A percentile compares a stretch with the other conserved stretches of the same genome.
These are phyloP conservation scores for Menura novaehollandiae DNA, from an alignment of 2,113 vertebrate genomes.

Conservation along the genomic window DNA sequence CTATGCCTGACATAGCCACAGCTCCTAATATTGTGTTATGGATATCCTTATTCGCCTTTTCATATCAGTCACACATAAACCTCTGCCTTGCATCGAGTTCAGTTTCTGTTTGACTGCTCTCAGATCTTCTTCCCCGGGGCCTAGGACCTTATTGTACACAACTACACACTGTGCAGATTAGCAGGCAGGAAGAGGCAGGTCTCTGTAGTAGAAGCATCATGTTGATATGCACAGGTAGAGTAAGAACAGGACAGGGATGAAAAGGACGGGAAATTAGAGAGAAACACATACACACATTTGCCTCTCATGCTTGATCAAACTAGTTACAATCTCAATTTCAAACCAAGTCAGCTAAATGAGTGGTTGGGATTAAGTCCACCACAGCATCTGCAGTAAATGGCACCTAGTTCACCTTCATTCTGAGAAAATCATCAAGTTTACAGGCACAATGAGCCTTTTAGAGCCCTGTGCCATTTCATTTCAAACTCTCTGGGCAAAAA, in stretches of 20 bases:
- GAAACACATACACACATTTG: slow-evolving; percentile 14
- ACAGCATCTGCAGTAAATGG: slow-evolving; percentile 12
- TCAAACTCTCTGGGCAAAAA: background rate
- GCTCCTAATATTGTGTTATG: background rate
- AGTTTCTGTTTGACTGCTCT: slow-evolving; percentile 28
- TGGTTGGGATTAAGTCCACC: background rate
- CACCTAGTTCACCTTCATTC: slow-evolving; percentile 4
- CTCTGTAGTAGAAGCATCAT: slow-evolving; percentile 41
- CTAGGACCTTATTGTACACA: slow-evolving; percentile 36
- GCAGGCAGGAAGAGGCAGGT: slow-evolving; percentile 48
- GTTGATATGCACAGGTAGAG: slow-evolving; percentile 40
- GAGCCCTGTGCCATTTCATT: background rate
- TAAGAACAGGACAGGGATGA: slow-evolving; percentile 51
- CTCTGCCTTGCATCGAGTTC: slow-evolving; percentile 25
- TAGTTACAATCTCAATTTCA: slow-evolving; percentile 9
- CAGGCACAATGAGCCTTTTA: background rate
- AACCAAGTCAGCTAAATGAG: background rate
- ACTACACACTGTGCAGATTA: slow-evolving; percentile 24
- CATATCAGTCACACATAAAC: background rate
- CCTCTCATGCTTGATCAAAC: slow-evolving; percentile 36
- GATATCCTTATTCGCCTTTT: background rate
- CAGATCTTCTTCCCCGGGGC: slow-evolving; percentile 11
- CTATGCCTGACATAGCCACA: slow-evolving; percentile 5
- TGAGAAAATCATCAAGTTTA: background rate
- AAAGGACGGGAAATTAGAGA: slow-evolving; percentile 47